Evolutionary conservation across 1,140 invertebrate genomes (phyloP).

Genomic region (Aphis gossypii): DNA sequence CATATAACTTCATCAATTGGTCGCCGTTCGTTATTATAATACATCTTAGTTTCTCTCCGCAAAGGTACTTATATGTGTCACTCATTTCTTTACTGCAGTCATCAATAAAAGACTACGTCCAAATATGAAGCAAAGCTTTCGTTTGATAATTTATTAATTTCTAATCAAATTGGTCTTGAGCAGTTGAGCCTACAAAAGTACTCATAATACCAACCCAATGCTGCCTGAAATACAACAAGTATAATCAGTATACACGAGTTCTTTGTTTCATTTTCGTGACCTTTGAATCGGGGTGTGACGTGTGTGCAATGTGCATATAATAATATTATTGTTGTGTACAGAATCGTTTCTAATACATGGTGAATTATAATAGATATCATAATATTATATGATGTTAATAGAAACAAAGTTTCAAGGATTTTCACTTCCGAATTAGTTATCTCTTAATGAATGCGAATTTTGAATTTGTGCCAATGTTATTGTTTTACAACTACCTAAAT

Average conservation of each 20-base stretch:
- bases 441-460: background rate
- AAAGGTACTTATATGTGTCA: background rate
- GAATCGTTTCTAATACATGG: background rate
- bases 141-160: background rate
- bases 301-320: background rate
- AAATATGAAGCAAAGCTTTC: background rate
- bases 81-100: background rate
- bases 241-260: background rate
- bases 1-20: background rate
- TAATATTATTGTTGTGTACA: background rate
- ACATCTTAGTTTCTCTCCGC: no score
- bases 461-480: background rate
- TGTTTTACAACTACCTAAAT: background rate
- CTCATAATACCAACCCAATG: background rate
- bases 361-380: background rate
- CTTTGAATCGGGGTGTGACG: constrained; percentile 25
- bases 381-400: background rate
- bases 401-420: constrained; percentile 28
- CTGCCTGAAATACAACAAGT: background rate
- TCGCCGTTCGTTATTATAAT: background rate
- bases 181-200: background rate
- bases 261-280: background rate
- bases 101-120: background rate
- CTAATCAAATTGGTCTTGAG: background rate
- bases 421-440: constrained; percentile 3